Conservation (phyloP, 2,888 invertebrate genomes). For the Mimumesa dahlbomi region DNA sequence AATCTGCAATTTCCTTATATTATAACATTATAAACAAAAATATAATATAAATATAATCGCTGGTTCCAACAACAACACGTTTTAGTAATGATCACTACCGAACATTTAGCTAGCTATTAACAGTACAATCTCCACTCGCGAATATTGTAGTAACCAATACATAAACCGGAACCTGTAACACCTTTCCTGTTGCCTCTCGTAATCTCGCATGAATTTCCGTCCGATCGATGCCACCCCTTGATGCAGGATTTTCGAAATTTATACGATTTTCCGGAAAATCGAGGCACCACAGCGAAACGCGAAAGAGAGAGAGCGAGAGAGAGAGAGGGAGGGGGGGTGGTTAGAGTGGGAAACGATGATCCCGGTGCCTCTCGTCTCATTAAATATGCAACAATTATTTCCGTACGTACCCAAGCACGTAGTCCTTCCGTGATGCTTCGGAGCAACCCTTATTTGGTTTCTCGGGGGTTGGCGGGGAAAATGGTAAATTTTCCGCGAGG, state of each 20-base stretch:
- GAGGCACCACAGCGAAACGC: neutral
- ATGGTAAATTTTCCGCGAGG: constrained; percentile 57
- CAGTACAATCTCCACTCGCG: neutral
- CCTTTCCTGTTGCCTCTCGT: neutral
- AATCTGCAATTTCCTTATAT: too few species aligned
- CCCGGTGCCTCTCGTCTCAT: constrained; percentile 58
- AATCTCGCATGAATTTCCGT: neutral
- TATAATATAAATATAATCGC: too few species aligned
- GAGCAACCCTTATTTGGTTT: constrained; percentile 50
- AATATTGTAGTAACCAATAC: neutral
- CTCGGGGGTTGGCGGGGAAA: constrained; percentile 32
- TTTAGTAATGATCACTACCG: neutral
- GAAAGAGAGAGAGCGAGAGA: constrained; percentile 7
- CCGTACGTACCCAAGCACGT: constrained; percentile 54
- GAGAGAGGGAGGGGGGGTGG: too few species aligned
- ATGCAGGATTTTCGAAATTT: constrained; percentile 21
- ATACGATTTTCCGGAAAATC: constrained; percentile 24
- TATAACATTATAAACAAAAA: too few species aligned
- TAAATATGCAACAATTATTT: constrained; percentile 71
- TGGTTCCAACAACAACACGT: too few species aligned
- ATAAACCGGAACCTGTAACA: neutral
- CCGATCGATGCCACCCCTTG: neutral
- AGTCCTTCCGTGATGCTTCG: constrained; percentile 43
- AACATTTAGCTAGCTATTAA: neutral
- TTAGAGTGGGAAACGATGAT: constrained; percentile 23